Percentiles rank a stretch among this genome's conserved stretches.
These are phyloP conservation scores for Drosophila cyrtoloma DNA, from an alignment of 2,888 invertebrate genomes.

Conservation along the genomic window DNA sequence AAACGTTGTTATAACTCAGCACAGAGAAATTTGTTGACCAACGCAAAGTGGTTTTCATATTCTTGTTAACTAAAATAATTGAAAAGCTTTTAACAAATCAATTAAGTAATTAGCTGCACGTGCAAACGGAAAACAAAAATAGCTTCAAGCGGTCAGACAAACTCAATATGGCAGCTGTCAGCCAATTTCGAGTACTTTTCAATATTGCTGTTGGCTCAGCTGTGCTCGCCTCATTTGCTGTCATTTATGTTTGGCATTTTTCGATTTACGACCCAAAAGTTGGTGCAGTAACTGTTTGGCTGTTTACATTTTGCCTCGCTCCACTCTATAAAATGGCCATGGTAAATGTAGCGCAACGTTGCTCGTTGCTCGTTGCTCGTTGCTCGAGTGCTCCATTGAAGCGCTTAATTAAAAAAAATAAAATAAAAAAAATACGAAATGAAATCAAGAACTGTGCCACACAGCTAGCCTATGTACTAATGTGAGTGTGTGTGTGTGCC, in stretches of 20 bases:
- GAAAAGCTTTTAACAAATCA: slow-evolving; percentile 11
- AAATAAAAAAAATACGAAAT: slow-evolving; percentile 17
- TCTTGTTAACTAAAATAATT: not conserved
- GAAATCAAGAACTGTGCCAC: not conserved
- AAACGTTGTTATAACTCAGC: not conserved
- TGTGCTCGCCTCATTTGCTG: slow-evolving; percentile 51
- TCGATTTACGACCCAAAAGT: slow-evolving; percentile 61
- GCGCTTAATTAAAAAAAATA: slow-evolving; percentile 72
- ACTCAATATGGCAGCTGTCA: slow-evolving; percentile 10
- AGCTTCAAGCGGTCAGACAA: not conserved
- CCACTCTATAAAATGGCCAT: slow-evolving; percentile 34
- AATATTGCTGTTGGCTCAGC: slow-evolving; percentile 25
- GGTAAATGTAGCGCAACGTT: slow-evolving; percentile 70
- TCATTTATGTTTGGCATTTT: slow-evolving; percentile 53
- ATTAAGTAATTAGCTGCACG: slow-evolving; percentile 22
- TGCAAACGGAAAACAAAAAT: not conserved
- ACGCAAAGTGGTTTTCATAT: not conserved
- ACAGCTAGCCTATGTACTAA: not conserved
- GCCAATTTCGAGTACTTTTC: slow-evolving; percentile 27
- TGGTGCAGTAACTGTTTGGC: slow-evolving; percentile 40
- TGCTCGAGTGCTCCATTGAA: slow-evolving; percentile 50
- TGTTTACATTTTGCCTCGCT: slow-evolving; percentile 27
- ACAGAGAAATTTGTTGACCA: not conserved
- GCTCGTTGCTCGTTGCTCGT: slow-evolving; percentile 4
- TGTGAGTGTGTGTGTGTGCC: not conserved